phyloP scores from a whole-genome alignment of 1,140 invertebrate species.

The Holotrichia oblita region DNA sequence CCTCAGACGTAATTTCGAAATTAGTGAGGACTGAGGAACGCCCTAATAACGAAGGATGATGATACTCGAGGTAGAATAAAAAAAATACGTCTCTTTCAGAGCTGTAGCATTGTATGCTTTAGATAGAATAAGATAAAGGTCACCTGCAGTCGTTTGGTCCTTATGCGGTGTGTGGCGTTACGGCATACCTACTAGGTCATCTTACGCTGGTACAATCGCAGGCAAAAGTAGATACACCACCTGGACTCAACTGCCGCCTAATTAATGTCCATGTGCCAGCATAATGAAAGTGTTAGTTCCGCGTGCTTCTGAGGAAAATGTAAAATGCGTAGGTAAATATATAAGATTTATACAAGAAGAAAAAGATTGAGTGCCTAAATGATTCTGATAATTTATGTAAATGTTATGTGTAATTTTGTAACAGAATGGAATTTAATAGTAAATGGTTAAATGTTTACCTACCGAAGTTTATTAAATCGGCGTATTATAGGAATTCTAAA shows the following conservation, averaged over 20 bases:
- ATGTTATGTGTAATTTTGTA: too few species aligned
- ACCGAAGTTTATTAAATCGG: too few species aligned
- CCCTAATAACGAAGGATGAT: conserved; percentile 1
- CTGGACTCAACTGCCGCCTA: background rate
- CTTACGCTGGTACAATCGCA: background rate
- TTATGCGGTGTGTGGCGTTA: background rate
- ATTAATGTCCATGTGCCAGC: background rate
- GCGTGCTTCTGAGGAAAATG: conserved; percentile 11
- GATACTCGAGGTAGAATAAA: background rate
- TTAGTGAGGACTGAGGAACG: background rate
- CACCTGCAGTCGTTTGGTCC: conserved; percentile 1
- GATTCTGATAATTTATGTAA: too few species aligned
- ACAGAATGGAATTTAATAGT: too few species aligned
- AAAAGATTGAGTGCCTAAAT: too few species aligned
- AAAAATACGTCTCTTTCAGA: background rate
- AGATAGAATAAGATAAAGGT: conserved; percentile 2
- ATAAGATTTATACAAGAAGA: too few species aligned
- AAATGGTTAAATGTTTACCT: too few species aligned
- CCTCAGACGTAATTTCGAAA: background rate
- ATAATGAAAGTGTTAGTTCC: conserved; percentile 12
- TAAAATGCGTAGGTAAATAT: background rate
- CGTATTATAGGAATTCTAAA: too few species aligned
- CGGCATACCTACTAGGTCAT: background rate
- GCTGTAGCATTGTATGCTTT: background rate
- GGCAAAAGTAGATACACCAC: background rate